Percentiles rank a stretch among this genome's conserved stretches.
These are phyloP conservation scores for Chelon labrosus DNA, from an alignment of 2,797 vertebrate species.

Conservation along the genomic window DNA sequence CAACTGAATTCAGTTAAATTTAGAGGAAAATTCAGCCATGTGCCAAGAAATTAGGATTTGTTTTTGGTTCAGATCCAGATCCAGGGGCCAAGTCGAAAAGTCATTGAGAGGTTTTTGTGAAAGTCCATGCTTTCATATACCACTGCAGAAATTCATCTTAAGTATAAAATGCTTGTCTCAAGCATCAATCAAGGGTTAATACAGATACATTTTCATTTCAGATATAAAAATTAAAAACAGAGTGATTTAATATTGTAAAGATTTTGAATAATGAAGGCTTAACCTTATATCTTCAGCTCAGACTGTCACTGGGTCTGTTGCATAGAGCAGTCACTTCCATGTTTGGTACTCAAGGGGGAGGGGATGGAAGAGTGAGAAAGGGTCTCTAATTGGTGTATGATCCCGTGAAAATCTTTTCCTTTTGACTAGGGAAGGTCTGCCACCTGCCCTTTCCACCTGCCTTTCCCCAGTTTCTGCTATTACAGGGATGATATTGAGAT, in stretches of 20 bases:
- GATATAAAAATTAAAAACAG: conserved; percentile 10
- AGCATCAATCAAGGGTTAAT: conserved; percentile 12
- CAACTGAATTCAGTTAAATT: conserved; percentile 17
- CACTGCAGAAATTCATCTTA: conserved; percentile 10
- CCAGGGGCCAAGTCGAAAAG: background rate
- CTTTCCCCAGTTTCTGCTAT: conserved; percentile 47
- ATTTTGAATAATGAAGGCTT: background rate
- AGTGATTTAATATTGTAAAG: too few species aligned
- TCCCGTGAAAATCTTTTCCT: conserved; percentile 67
- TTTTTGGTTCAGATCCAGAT: conserved; percentile 19
- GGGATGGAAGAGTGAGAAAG: conserved; percentile 24
- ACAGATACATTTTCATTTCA: conserved; percentile 11
- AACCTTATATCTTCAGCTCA: background rate
- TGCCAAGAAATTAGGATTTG: conserved; percentile 30
- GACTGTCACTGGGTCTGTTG: conserved; percentile 45
- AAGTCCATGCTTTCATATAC: conserved; percentile 16
- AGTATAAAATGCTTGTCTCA: background rate
- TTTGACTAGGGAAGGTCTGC: conserved; percentile 61
- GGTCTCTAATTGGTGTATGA: conserved; percentile 71
- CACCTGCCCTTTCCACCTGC: conserved; percentile 71
- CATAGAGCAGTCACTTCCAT: conserved; percentile 29
- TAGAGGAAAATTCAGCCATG: background rate
- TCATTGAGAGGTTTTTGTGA: too few species aligned
- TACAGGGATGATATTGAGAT: conserved; percentile 63
- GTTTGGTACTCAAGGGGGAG: conserved; percentile 17